A percentile compares a stretch with the other conserved stretches of the same genome.
Evolutionary conservation across 2,113 vertebrate species (phyloP).

Genomic region (Sapajus apella): DNA sequence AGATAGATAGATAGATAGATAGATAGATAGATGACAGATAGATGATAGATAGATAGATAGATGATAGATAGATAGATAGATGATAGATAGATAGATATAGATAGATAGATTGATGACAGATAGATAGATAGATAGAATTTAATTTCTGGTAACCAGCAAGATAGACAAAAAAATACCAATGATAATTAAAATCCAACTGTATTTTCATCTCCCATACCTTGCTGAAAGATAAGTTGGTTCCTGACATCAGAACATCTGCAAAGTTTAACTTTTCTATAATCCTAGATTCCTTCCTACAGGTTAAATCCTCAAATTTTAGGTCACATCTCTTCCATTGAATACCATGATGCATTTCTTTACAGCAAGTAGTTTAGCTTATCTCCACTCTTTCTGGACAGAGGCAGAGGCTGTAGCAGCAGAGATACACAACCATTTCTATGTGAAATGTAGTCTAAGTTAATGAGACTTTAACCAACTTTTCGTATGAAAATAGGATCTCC

Average conservation of each 20-base stretch:
- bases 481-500: background rate
- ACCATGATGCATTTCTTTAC: accelerated
- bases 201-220: accelerated
- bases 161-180: background rate
- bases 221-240: background rate
- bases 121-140: background rate
- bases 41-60: background rate
- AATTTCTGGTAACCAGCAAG: background rate
- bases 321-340: accelerated
- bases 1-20: background rate
- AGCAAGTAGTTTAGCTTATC: background rate
- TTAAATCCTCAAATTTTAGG: too few relatives aligned
- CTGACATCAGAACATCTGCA: accelerated
- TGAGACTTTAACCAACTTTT: background rate
- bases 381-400: background rate
- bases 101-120: background rate
- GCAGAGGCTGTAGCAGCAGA: too few relatives aligned
- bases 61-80: background rate
- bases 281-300: too few relatives aligned
- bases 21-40: background rate
- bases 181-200: background rate
- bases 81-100: background rate
- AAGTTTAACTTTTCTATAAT: background rate
- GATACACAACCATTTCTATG: background rate
- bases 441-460: background rate